phyloP scores from a whole-genome alignment of 2,797 vertebrate species.

The Orestias chungarensis region DNA sequence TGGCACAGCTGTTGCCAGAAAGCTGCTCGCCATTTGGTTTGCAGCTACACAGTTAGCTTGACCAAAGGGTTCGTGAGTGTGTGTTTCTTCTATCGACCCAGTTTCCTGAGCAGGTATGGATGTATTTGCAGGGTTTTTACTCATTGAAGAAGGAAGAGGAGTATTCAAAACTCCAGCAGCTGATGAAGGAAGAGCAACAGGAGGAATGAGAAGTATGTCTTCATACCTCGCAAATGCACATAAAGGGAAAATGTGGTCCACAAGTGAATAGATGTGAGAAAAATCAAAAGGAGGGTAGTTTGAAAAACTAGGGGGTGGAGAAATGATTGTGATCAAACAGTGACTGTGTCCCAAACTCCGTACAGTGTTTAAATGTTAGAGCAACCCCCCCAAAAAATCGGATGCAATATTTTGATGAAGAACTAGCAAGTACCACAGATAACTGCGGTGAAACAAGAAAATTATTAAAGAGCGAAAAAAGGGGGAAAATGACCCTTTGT shows the following conservation, averaged over 20 bases:
- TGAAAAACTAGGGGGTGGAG: not conserved
- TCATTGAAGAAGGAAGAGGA: slow-evolving; percentile 58
- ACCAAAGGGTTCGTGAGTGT: slow-evolving; percentile 35
- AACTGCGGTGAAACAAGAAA: too few relatives aligned
- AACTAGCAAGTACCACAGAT: too few relatives aligned
- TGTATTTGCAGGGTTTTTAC: slow-evolving; percentile 56
- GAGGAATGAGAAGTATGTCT: slow-evolving; percentile 33
- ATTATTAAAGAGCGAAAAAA: too few relatives aligned
- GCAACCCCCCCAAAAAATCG: too few relatives aligned
- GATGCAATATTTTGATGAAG: not conserved
- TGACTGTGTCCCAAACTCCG: slow-evolving; percentile 3
- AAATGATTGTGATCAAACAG: not conserved
- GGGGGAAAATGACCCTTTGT: too few relatives aligned
- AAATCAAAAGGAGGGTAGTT: not conserved
- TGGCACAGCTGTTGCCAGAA: slow-evolving; percentile 15
- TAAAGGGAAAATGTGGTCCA: slow-evolving; percentile 41
- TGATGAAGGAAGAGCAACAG: slow-evolving; percentile 53
- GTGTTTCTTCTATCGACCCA: slow-evolving; percentile 25
- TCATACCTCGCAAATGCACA: slow-evolving; percentile 7
- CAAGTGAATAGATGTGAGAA: slow-evolving; percentile 40
- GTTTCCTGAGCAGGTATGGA: slow-evolving; percentile 36
- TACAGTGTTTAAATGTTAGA: slow-evolving; percentile 20
- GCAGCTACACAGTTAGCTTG: slow-evolving; percentile 49
- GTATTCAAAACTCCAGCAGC: slow-evolving; percentile 59
- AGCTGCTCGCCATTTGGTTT: slow-evolving; percentile 32